Conservation (phyloP, 1,140 invertebrate genomes). For the Caerostris extrusa region DNA sequence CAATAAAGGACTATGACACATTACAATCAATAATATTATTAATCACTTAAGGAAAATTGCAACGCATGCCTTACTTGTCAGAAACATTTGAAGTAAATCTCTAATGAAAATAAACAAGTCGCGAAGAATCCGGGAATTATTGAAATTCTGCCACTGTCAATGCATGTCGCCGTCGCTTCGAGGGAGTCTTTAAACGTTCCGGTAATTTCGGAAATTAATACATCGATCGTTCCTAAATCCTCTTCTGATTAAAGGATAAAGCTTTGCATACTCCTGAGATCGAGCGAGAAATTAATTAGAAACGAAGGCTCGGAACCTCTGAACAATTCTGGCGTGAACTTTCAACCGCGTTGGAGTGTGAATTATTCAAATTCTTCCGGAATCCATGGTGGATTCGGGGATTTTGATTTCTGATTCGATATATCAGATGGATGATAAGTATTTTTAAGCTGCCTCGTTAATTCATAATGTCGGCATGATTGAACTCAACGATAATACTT, state of each 20-base stretch:
- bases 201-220: slow-evolving; percentile 24
- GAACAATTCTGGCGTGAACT: slow-evolving; percentile 1
- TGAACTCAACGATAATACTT: too few species aligned
- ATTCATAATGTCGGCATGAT: too few species aligned
- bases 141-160: background rate
- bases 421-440: too few species aligned
- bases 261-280: slow-evolving; percentile 1
- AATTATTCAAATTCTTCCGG: slow-evolving; percentile 12
- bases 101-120: too few species aligned
- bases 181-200: background rate
- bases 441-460: too few species aligned
- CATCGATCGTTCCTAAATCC: background rate
- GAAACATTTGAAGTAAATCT: too few species aligned
- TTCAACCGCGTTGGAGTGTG: background rate
- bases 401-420: background rate
- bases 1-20: too few species aligned
- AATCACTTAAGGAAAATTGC: too few species aligned
- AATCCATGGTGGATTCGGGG: background rate
- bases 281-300: slow-evolving; percentile 22
- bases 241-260: background rate
- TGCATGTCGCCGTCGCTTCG: background rate
- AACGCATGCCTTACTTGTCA: too few species aligned
- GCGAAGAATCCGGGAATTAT: background rate
- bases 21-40: too few species aligned
- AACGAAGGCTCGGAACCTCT: background rate